Evolutionary conservation across 2,797 vertebrate genomes (phyloP), one percentile per base, ranked within the genome.

Genomic region (Potorous gilbertii): DNA sequence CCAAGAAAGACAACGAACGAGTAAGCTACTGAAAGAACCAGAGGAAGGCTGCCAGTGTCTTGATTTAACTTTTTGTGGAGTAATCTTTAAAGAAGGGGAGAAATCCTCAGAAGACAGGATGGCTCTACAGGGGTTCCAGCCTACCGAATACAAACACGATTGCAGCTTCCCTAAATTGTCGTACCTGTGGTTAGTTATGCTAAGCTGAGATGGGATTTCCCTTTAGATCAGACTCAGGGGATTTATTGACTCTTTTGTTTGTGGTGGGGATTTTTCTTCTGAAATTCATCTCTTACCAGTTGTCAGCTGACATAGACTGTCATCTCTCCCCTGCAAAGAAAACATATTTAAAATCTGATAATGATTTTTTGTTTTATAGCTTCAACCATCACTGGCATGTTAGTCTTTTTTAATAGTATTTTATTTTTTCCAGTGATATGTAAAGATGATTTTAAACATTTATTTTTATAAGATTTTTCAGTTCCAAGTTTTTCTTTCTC

Each of bases 191-290:
- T 24, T 27, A 28, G 56, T 24, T 59, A 40, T 34, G 27, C 54
- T 13, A 13, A 28, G n/a, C 28, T 24, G 57, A 40, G 55, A 50
- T 31, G 74, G 54, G 0, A 1, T 8, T 4, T 21, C 91, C 81
- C 46, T n/a, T 40, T 55, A 46, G 11, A 12, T 16, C 54, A 0
- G 93, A 0, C n/a, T 28, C 4, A 0, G 46, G 91, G 59, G 91
- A 54, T 46, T 40, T 62, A 4, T 11, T 56, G 9, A 66, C 74
- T 96, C 93, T 59, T 96, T 96, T 96, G 92, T 93, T 93, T 95
- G 91, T 90, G 91, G 21, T 74, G 93, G 90, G 56, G 5, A 55
- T 90, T 97, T 95, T 95, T 96, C 56, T 3, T 96, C 96, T 66
- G 95, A 96, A 95, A 52, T 55, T 52, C 54, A 90, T 95, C 52